Evolutionary conservation across 2,888 invertebrate species (phyloP).

Genomic region (Luffia ferchaultella): DNA sequence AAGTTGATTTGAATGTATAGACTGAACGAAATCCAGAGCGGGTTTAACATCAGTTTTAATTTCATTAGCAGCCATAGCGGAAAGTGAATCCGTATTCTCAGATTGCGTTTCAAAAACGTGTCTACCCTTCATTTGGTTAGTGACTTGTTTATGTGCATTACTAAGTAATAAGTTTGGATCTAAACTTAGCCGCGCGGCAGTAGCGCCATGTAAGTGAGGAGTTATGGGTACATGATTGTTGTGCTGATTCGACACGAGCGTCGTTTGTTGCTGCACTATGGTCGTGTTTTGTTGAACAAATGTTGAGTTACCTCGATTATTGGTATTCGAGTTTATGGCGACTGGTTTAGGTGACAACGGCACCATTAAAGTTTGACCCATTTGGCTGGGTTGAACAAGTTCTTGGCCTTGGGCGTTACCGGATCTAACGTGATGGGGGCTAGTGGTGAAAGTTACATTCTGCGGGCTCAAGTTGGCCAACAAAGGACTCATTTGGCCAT

Average conservation of each 20-base stretch:
- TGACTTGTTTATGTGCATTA: slow-evolving; percentile 29
- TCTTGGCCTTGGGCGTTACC: slow-evolving; percentile 72
- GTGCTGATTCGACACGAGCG: slow-evolving; percentile 76
- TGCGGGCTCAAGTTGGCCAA: slow-evolving; percentile 78
- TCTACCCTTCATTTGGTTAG: slow-evolving; percentile 15
- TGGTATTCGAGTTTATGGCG: slow-evolving; percentile 56
- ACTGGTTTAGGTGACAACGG: slow-evolving; percentile 71
- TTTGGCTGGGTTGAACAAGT: slow-evolving; percentile 74
- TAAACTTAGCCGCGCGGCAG: slow-evolving; percentile 56
- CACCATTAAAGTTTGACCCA: slow-evolving; percentile 77
- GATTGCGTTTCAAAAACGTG: slow-evolving; percentile 24
- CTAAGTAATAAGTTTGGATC: slow-evolving; percentile 65
- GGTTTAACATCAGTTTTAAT: slow-evolving; percentile 25
- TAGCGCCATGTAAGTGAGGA: slow-evolving; percentile 30
- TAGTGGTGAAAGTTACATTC: slow-evolving; percentile 69
- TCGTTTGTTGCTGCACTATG: slow-evolving; percentile 83
- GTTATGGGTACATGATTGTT: slow-evolving; percentile 36
- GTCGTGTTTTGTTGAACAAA: slow-evolving; percentile 88
- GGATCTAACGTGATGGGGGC: slow-evolving; percentile 54
- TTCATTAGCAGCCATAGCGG: not conserved
- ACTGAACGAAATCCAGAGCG: slow-evolving; percentile 23
- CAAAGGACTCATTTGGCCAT: slow-evolving; percentile 81
- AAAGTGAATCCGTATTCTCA: slow-evolving; percentile 11
- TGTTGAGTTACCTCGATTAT: slow-evolving; percentile 72
- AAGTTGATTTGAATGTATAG: slow-evolving; percentile 17